phyloP scores from a whole-genome alignment of 2,113 vertebrate genomes.

The Crotalus tigris region DNA sequence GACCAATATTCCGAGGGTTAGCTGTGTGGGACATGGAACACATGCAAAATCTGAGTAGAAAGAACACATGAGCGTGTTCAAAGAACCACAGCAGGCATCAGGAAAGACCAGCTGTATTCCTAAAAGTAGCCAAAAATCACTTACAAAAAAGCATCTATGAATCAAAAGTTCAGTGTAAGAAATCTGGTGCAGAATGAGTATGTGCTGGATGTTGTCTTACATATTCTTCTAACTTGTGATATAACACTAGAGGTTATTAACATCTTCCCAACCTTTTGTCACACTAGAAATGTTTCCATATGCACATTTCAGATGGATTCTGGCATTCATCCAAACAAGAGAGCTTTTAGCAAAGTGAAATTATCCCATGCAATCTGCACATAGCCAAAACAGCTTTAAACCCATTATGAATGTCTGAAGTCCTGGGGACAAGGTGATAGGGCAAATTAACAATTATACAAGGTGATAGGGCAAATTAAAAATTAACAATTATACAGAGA shows the following conservation, averaged over 20 bases:
- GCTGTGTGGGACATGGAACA: slow-evolving; percentile 73
- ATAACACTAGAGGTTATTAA: not conserved
- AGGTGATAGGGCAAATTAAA: not conserved
- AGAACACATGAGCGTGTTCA: not conserved
- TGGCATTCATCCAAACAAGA: not conserved
- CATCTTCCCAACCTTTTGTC: not conserved
- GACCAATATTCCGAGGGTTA: slow-evolving; percentile 85
- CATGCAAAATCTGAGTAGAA: slow-evolving; percentile 15
- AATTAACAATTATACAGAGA: not conserved
- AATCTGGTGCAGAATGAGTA: not conserved
- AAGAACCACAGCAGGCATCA: not conserved
- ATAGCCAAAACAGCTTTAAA: not conserved
- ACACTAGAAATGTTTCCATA: not conserved
- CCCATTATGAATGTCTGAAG: not conserved
- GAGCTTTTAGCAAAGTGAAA: not conserved
- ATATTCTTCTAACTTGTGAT: not conserved
- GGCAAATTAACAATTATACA: not conserved
- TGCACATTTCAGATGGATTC: not conserved
- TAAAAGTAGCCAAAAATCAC: not conserved
- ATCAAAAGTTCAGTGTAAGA: not conserved
- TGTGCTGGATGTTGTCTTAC: not conserved
- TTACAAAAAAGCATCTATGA: not conserved
- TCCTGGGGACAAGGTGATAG: not conserved
- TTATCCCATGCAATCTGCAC: not conserved
- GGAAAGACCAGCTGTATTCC: not conserved